A percentile compares a stretch with the other conserved stretches of the same genome.
Conservation (phyloP, 1,140 invertebrate genomes). For the Neotoxoptera formosana region DNA sequence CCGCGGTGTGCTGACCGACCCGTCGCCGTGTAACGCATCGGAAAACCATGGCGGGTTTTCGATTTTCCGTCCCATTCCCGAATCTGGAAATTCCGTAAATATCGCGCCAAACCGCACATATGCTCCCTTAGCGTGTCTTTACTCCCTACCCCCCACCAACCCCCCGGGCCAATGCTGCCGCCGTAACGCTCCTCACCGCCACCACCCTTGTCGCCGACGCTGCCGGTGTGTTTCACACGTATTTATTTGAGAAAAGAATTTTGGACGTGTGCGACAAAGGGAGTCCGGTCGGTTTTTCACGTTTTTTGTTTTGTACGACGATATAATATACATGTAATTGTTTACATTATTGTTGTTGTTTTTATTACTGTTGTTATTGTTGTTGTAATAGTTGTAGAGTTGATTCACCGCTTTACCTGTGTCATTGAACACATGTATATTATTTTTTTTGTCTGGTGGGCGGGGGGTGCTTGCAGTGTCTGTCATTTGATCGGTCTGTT, state of each 20-base stretch:
- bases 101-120: slow-evolving; percentile 43
- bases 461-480: neutral
- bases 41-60: neutral
- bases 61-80: neutral
- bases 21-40: neutral
- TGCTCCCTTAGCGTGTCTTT: neutral
- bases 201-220: neutral
- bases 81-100: neutral
- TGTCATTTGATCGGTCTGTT: neutral
- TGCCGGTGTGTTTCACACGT: slow-evolving; percentile 23
- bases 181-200: neutral
- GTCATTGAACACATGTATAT: neutral
- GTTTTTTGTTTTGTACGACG: neutral
- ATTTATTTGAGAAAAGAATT: neutral
- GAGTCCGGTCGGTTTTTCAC: neutral
- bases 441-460: neutral
- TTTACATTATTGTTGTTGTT: neutral
- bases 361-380: neutral
- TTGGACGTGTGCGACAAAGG: slow-evolving; percentile 37
- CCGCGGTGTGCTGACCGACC: neutral
- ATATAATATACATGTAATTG: neutral
- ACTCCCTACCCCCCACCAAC: neutral
- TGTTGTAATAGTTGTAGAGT: neutral
- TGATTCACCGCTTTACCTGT: neutral
- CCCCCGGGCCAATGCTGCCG: neutral